These are phyloP conservation scores for Eretmocerus hayati DNA, from an alignment of 2,888 invertebrate genomes.

Conservation along the genomic window DNA sequence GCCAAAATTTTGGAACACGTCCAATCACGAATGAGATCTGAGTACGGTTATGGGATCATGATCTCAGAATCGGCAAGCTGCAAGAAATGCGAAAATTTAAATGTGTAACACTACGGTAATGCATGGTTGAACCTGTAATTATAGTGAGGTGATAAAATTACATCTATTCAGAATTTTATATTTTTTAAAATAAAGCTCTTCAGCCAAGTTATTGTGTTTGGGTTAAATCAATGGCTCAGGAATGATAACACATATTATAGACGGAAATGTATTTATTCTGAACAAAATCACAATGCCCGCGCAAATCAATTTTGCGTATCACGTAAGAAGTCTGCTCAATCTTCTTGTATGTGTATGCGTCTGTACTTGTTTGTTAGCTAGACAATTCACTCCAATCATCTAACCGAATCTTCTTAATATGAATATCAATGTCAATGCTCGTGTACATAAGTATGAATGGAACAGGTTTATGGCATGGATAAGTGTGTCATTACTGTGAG, in stretches of 20 bases:
- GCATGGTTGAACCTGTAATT: neutral
- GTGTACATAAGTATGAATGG: constrained; percentile 23
- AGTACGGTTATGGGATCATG: constrained; percentile 10
- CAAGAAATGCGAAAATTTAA: constrained; percentile 8
- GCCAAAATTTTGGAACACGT: constrained; percentile 55
- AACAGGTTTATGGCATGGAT: too few relatives aligned
- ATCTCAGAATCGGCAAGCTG: constrained; percentile 12
- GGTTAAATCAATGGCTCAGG: too few relatives aligned
- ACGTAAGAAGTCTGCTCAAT: constrained; percentile 27
- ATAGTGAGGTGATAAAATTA: neutral
- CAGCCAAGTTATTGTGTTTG: neutral
- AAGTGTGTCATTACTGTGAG: too few relatives aligned
- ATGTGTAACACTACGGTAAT: neutral
- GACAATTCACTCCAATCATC: constrained; percentile 29
- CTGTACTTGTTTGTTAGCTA: constrained; percentile 23
- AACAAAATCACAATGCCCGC: constrained; percentile 35
- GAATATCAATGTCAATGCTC: constrained; percentile 24
- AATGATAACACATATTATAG: constrained; percentile 23
- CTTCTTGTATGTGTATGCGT: constrained; percentile 20
- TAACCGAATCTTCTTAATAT: constrained; percentile 29
- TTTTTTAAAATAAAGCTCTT: neutral
- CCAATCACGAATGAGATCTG: constrained; percentile 45
- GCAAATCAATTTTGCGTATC: constrained; percentile 34
- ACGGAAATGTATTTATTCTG: constrained; percentile 32
- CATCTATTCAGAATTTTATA: too few relatives aligned